phyloP scores from a whole-genome alignment of 2,797 vertebrate species.

The Paratrypauchen microcephalus region DNA sequence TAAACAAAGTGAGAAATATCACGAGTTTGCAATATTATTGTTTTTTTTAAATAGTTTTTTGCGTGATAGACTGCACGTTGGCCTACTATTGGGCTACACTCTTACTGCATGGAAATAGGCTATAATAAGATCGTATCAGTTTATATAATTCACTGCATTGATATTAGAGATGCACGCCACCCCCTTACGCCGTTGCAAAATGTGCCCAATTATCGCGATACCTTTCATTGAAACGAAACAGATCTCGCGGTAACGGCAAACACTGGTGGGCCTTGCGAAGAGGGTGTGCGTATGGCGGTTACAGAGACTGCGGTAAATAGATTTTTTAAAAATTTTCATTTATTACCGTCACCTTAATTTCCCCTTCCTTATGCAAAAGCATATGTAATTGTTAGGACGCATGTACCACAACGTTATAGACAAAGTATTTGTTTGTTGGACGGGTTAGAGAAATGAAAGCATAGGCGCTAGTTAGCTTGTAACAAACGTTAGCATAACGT shows the following conservation, averaged over 20 bases:
- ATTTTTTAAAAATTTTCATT: slow-evolving; percentile 26
- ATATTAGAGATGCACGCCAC: too few species aligned
- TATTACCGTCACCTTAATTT: background rate
- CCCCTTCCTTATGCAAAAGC: background rate
- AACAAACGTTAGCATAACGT: slow-evolving; percentile 27
- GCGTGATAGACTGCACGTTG: too few species aligned
- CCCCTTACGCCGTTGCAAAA: background rate
- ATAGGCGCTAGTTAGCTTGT: slow-evolving; percentile 32
- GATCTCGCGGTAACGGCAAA: slow-evolving; percentile 51
- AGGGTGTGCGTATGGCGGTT: slow-evolving; percentile 79
- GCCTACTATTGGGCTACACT: too few species aligned
- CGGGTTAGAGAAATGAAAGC: slow-evolving; percentile 48
- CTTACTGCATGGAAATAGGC: too few species aligned
- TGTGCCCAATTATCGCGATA: slow-evolving; percentile 52
- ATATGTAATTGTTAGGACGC: background rate
- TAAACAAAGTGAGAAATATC: slow-evolving; percentile 61
- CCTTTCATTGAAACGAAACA: fast-evolving
- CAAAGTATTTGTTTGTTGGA: slow-evolving; percentile 7
- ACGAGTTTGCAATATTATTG: slow-evolving; percentile 13
- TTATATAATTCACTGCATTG: too few species aligned
- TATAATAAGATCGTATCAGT: too few species aligned
- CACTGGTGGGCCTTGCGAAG: slow-evolving; percentile 45
- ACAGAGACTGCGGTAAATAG: slow-evolving; percentile 78
- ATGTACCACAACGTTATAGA: background rate
- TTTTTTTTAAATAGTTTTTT: too few species aligned